Evolutionary conservation across 1,140 invertebrate species (phyloP).

Genomic region (Euwallacea fornicatus): DNA sequence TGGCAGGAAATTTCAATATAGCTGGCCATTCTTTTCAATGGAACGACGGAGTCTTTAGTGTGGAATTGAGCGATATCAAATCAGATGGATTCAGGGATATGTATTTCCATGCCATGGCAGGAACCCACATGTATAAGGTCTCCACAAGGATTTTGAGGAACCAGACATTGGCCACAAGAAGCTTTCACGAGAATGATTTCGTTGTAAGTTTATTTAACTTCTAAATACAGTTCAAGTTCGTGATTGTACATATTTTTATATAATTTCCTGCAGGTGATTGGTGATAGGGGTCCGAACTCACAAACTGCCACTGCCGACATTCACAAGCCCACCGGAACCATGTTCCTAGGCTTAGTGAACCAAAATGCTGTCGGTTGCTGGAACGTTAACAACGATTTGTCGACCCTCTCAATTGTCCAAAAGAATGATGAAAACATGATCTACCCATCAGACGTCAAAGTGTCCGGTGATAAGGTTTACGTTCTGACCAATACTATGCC

Average conservation of each 20-base stretch:
- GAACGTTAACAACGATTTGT: constrained; percentile 63
- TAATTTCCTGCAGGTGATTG: constrained; percentile 57
- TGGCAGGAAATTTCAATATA: constrained; percentile 67
- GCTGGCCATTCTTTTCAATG: constrained; percentile 67
- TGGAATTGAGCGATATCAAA: constrained; percentile 61
- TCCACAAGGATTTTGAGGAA: constrained; percentile 67
- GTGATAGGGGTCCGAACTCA: constrained; percentile 60
- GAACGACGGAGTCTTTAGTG: constrained; percentile 73
- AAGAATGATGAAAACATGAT: constrained; percentile 63
- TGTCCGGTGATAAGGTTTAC: constrained; percentile 61
- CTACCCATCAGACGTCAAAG: constrained; percentile 60
- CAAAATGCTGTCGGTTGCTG: constrained; percentile 70
- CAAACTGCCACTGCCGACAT: constrained; percentile 65
- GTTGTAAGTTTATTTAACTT: constrained; percentile 38
- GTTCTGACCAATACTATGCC: constrained; percentile 64
- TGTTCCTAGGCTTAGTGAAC: constrained; percentile 68
- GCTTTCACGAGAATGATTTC: constrained; percentile 61
- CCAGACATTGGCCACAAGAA: constrained; percentile 58
- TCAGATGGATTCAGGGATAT: constrained; percentile 59
- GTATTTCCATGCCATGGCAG: constrained; percentile 73
- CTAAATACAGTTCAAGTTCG: background rate
- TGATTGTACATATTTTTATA: too few species aligned
- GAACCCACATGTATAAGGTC: constrained; percentile 65
- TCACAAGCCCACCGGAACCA: constrained; percentile 58
- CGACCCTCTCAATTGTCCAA: constrained; percentile 62